phyloP scores from a whole-genome alignment of 1,140 invertebrate genomes.

The Mycetomoellerius zeteki region DNA sequence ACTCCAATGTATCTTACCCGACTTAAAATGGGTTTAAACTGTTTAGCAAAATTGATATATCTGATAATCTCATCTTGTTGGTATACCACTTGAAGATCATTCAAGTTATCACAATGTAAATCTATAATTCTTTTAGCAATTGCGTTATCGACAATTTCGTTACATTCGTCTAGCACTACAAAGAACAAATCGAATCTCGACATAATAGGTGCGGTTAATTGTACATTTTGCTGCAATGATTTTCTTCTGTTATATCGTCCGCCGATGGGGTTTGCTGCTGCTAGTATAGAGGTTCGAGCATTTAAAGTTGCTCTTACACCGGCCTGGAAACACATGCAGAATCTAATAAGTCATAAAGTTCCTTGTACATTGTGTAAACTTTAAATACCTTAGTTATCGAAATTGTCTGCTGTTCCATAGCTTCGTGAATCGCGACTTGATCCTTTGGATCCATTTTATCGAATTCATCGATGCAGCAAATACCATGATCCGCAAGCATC shows the following conservation, averaged over 20 bases:
- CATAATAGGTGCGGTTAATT: slow-evolving; percentile 98
- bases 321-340: slow-evolving; percentile 88
- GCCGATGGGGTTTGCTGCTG: slow-evolving; percentile 99
- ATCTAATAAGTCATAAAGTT: neutral
- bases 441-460: slow-evolving; percentile 99
- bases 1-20: slow-evolving; percentile 80
- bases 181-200: slow-evolving; percentile 99
- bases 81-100: slow-evolving; percentile 93
- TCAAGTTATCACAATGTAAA: slow-evolving; percentile 94
- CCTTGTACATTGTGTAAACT: neutral
- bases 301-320: slow-evolving; percentile 99
- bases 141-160: slow-evolving; percentile 97
- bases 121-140: slow-evolving; percentile 99
- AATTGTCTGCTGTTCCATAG: slow-evolving; percentile 99
- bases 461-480: slow-evolving; percentile 99
- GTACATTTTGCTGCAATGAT: slow-evolving; percentile 98
- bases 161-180: slow-evolving; percentile 98
- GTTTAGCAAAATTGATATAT: slow-evolving; percentile 98
- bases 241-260: slow-evolving; percentile 98
- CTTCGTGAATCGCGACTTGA: slow-evolving; percentile 99
- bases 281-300: slow-evolving; percentile 98
- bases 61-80: slow-evolving; percentile 95
- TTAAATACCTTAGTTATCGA: slow-evolving; percentile 95
- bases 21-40: slow-evolving; percentile 97
- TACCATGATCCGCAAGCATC: slow-evolving; percentile 99